These are phyloP conservation scores for Lutra lutra DNA, from an alignment of 2,797 vertebrate genomes.

Conservation along the genomic window DNA sequence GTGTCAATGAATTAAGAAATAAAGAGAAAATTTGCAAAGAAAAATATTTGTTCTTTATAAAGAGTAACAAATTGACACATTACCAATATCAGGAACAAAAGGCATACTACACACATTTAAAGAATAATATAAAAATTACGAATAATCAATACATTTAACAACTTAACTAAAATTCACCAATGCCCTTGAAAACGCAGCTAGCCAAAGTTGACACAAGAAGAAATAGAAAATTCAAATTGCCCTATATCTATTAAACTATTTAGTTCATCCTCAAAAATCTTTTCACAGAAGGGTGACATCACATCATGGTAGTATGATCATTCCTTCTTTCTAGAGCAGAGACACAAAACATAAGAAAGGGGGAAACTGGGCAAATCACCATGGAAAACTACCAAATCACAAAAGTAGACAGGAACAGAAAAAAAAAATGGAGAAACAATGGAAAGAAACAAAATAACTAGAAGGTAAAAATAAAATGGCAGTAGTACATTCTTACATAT, in stretches of 20 bases:
- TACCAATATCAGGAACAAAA: background rate
- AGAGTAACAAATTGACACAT: background rate
- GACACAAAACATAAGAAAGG: background rate
- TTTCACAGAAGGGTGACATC: background rate
- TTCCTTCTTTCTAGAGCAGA: background rate
- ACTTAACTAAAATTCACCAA: background rate
- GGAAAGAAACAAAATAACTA: background rate
- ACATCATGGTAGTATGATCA: background rate
- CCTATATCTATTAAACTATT: background rate
- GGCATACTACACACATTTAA: background rate
- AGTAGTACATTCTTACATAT: background rate
- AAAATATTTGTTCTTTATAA: background rate
- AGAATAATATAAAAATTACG: background rate
- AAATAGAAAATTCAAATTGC: conserved; percentile 27
- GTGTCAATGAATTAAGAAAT: background rate
- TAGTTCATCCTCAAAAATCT: background rate
- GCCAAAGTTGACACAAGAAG: conserved; percentile 8
- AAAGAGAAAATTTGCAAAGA: background rate
- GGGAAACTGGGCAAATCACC: background rate
- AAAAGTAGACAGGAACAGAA: background rate
- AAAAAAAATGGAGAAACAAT: background rate
- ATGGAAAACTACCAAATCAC: background rate
- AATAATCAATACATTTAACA: background rate
- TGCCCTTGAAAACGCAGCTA: background rate
- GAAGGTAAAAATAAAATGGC: background rate